Evolutionary conservation across 1,140 invertebrate genomes (phyloP).

Genomic region (Zaprionus camerounensis): DNA sequence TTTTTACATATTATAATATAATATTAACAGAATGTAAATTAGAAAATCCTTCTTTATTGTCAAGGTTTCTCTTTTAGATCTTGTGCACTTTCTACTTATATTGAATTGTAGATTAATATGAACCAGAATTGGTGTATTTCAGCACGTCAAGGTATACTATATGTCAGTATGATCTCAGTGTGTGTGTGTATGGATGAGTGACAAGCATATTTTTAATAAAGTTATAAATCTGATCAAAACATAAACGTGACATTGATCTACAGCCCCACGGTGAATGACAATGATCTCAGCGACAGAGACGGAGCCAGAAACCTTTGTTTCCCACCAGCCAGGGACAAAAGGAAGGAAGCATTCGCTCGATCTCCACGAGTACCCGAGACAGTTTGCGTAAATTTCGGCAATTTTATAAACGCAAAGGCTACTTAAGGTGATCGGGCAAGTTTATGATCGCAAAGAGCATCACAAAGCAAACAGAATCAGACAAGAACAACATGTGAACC

Average conservation of each 20-base stretch:
- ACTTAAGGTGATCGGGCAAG: conserved; percentile 57
- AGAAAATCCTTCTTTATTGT: background rate
- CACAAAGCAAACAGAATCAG: conserved; percentile 77
- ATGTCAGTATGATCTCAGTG: background rate
- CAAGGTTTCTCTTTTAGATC: background rate
- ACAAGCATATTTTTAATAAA: conserved; percentile 66
- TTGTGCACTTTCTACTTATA: no score
- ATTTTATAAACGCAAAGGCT: conserved; percentile 60
- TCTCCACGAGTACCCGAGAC: conserved; percentile 14
- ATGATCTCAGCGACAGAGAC: conserved; percentile 31
- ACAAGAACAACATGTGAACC: conserved; percentile 80
- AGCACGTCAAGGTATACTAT: background rate
- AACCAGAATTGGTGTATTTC: conserved; percentile 18
- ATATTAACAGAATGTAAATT: background rate
- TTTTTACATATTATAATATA: background rate
- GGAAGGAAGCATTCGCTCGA: conserved; percentile 31
- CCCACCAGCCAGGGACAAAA: conserved; percentile 48
- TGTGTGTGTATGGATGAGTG: background rate
- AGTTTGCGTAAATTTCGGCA: conserved; percentile 68
- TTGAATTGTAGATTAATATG: conserved; percentile 20
- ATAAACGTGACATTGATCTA: conserved; percentile 80
- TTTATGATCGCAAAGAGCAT: conserved; percentile 69
- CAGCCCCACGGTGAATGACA: conserved; percentile 49
- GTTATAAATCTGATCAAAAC: conserved; percentile 74
- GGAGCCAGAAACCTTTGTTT: conserved; percentile 49